These are phyloP conservation scores for Eueides isabella DNA, from an alignment of 1,140 invertebrate species.

Conservation along the genomic window DNA sequence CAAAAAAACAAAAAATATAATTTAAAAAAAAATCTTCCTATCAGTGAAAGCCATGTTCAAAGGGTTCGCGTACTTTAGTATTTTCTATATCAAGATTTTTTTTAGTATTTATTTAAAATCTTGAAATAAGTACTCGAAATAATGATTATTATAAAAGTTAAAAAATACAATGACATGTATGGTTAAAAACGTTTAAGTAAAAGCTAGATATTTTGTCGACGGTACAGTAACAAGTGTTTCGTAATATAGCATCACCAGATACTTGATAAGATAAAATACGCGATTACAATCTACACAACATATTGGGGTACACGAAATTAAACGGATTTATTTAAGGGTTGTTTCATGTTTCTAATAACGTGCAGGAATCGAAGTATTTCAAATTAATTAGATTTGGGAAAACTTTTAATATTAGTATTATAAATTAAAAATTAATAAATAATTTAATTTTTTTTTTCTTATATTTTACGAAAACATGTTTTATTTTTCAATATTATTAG, in stretches of 20 bases:
- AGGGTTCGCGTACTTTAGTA: too few relatives aligned
- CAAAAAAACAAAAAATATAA: too few relatives aligned
- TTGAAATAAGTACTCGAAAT: too few relatives aligned
- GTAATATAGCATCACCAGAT: slow-evolving; percentile 58
- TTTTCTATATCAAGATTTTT: too few relatives aligned
- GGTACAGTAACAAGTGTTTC: slow-evolving; percentile 41
- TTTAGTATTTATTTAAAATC: too few relatives aligned
- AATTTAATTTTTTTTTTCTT: too few relatives aligned
- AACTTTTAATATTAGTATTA: neutral
- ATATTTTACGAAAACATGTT: too few relatives aligned
- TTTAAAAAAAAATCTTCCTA: too few relatives aligned
- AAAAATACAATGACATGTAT: too few relatives aligned
- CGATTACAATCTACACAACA: slow-evolving; percentile 56
- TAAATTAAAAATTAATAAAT: neutral
- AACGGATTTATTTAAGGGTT: slow-evolving; percentile 42
- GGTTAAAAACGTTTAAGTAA: neutral
- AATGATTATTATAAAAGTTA: too few relatives aligned
- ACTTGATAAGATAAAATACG: slow-evolving; percentile 59
- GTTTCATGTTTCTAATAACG: slow-evolving; percentile 28
- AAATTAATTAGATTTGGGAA: slow-evolving; percentile 9
- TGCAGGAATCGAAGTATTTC: neutral
- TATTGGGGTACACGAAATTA: slow-evolving; percentile 57
- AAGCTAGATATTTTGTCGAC: slow-evolving; percentile 43
- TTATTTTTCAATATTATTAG: too few relatives aligned
- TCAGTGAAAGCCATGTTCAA: too few relatives aligned